phyloP scores from a whole-genome alignment of 2,113 vertebrate species.

The Clarias gariepinus region DNA sequence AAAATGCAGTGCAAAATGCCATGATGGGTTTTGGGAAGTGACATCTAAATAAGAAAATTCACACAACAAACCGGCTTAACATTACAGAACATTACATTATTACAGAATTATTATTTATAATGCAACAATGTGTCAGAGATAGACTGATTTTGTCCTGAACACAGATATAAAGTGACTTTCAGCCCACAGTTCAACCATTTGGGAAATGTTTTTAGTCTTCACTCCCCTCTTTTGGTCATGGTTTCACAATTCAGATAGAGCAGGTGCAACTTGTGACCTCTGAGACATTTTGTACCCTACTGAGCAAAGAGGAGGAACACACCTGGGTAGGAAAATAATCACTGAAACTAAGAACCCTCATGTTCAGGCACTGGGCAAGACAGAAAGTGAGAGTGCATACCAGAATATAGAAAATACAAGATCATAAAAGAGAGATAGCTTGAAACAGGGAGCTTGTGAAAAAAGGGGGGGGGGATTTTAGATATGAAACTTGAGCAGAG shows the following conservation, averaged over 20 bases:
- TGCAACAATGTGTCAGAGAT: background rate
- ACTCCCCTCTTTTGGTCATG: background rate
- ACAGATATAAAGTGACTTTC: background rate
- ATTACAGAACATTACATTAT: no score
- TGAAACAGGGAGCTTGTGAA: background rate
- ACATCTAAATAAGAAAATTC: background rate
- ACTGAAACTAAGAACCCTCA: slow-evolving; percentile 27
- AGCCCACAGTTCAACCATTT: background rate
- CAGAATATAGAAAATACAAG: background rate
- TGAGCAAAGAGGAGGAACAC: slow-evolving; percentile 16
- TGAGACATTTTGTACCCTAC: slow-evolving; percentile 28
- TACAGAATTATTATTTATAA: background rate
- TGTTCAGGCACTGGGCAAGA: slow-evolving; percentile 10
- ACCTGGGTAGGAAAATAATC: slow-evolving; percentile 40
- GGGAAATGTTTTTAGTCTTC: background rate
- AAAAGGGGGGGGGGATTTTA: background rate
- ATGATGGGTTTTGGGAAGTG: background rate
- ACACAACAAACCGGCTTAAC: background rate
- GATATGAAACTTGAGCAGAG: background rate
- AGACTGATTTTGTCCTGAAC: background rate
- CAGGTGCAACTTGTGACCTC: slow-evolving; percentile 34
- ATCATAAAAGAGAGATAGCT: background rate
- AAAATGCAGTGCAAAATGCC: background rate
- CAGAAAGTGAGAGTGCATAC: background rate
- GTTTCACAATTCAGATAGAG: slow-evolving; percentile 45